phyloP scores from a whole-genome alignment of 2,888 invertebrate species.

The Exephanes ischioxanthus region DNA sequence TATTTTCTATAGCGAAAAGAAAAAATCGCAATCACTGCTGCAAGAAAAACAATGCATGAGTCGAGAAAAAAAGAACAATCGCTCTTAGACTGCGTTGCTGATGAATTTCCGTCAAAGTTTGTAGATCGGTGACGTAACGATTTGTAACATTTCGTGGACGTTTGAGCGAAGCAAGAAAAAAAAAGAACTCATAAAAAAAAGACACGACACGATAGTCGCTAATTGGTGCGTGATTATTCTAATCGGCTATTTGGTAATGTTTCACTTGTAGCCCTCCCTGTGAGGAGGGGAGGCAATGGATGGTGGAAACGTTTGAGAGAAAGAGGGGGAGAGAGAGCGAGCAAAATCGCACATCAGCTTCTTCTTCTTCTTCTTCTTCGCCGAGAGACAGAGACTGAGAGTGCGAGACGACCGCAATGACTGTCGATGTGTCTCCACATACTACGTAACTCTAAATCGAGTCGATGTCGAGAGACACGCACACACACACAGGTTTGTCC shows the following conservation, averaged over 20 bases:
- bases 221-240: conserved; percentile 76
- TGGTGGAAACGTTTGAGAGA: conserved; percentile 71
- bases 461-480: conserved; percentile 51
- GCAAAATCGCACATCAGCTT: conserved; percentile 46
- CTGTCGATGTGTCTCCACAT: conserved; percentile 42
- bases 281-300: conserved; percentile 83
- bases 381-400: conserved; percentile 73
- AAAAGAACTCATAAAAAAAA: conserved; percentile 53
- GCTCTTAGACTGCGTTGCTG: conserved; percentile 12
- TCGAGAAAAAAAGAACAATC: not conserved
- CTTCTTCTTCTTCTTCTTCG: conserved; percentile 42
- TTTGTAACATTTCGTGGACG: conserved; percentile 62
- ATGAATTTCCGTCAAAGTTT: conserved; percentile 13
- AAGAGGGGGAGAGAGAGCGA: conserved; percentile 56
- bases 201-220: conserved; percentile 62
- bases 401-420: conserved; percentile 47
- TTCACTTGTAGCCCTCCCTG: conserved; percentile 85
- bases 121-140: conserved; percentile 23
- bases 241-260: conserved; percentile 84
- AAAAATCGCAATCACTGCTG: not conserved
- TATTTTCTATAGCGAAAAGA: not conserved
- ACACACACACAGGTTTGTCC: conserved; percentile 58
- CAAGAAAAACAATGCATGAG: not conserved
- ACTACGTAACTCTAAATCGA: conserved; percentile 40
- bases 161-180: conserved; percentile 42